These are phyloP conservation scores for Erpornis zantholeuca DNA, from an alignment of 2,113 vertebrate species.

Conservation along the genomic window DNA sequence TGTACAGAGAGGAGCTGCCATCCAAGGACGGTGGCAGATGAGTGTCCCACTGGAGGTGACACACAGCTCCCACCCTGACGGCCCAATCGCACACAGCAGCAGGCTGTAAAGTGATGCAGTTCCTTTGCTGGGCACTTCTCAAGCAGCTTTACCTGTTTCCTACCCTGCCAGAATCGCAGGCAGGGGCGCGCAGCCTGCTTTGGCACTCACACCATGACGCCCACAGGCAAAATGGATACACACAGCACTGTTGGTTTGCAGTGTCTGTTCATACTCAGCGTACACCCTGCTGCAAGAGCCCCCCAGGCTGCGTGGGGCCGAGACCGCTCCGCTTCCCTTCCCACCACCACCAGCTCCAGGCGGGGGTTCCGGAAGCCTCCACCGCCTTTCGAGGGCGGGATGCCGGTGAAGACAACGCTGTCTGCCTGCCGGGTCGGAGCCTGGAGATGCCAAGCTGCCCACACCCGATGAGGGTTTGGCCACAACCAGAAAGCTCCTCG, in stretches of 20 bases:
- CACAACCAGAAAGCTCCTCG: not conserved
- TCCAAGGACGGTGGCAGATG: rapidly evolving
- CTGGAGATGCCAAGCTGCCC: not conserved
- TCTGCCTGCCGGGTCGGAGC: too few species aligned
- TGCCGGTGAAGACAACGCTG: rapidly evolving
- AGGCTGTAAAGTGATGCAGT: not conserved
- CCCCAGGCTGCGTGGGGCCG: not conserved
- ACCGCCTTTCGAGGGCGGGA: not conserved
- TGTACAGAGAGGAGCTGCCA: rapidly evolving
- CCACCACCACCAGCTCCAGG: rapidly evolving
- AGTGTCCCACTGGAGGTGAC: rapidly evolving
- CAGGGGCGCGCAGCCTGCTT: rapidly evolving
- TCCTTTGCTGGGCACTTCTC: not conserved
- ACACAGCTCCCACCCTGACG: rapidly evolving
- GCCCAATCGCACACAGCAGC: not conserved
- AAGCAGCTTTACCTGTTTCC: not conserved
- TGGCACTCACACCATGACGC: rapidly evolving
- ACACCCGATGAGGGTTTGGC: rapidly evolving
- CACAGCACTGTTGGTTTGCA: rapidly evolving
- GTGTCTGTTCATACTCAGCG: rapidly evolving
- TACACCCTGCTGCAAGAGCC: not conserved
- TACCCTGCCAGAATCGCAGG: not conserved
- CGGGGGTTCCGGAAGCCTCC: not conserved
- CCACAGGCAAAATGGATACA: not conserved
- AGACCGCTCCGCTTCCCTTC: not conserved